Evolutionary conservation across 2,113 vertebrate species (phyloP).

Genomic region (Rynchops niger): DNA sequence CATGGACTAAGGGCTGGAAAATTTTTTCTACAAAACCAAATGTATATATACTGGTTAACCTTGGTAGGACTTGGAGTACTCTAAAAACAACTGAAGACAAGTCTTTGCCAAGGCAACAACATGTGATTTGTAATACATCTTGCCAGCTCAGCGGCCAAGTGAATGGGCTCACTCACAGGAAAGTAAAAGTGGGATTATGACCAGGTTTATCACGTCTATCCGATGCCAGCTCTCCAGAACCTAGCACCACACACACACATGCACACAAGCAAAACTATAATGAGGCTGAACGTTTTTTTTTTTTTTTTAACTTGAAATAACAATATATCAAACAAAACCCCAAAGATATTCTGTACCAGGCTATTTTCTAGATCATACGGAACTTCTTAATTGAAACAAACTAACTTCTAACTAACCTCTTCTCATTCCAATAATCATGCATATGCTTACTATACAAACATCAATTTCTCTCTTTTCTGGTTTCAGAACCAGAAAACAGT

Average conservation of each 20-base stretch:
- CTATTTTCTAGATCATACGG: not conserved
- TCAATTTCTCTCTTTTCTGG: not conserved
- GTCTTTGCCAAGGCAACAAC: not conserved
- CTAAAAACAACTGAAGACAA: not conserved
- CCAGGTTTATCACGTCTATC: not conserved
- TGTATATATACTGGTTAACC: slow-evolving; percentile 22
- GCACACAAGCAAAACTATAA: not conserved
- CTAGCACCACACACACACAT: not conserved
- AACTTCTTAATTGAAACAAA: not conserved
- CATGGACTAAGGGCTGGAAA: not conserved
- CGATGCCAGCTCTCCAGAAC: not conserved
- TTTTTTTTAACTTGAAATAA: not conserved
- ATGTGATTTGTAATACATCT: not conserved
- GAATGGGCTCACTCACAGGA: not conserved
- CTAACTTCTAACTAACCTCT: not conserved
- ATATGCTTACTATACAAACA: not conserved
- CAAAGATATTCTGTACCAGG: not conserved
- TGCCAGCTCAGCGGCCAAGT: not conserved
- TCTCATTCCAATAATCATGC: not conserved
- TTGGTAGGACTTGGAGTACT: not conserved
- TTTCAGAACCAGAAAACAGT: not conserved
- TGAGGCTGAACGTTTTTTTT: not conserved
- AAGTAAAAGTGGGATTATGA: not conserved
- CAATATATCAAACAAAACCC: not conserved
- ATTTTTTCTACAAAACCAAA: slow-evolving; percentile 23